These are phyloP conservation scores for Ditylenchus weischeri DNA, from an alignment of 2,888 invertebrate genomes.

Conservation along the genomic window DNA sequence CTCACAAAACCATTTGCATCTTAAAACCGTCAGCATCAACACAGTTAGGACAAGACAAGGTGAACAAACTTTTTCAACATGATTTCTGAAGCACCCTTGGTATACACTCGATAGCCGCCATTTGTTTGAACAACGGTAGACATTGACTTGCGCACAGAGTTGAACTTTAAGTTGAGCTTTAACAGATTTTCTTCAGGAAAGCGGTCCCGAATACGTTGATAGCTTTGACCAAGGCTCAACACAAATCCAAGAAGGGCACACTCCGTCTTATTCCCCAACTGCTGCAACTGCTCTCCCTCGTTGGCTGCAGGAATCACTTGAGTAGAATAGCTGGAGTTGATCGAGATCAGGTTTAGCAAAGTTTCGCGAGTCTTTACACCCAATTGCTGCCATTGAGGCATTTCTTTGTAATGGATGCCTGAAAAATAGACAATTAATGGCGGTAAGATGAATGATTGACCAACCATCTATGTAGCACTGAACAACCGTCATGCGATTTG, in stretches of 20 bases:
- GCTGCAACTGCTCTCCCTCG: slow-evolving; percentile 79
- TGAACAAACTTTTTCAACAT: slow-evolving; percentile 60
- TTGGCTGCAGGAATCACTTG: slow-evolving; percentile 72
- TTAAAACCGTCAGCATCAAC: no score
- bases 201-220: slow-evolving; percentile 84
- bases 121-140: slow-evolving; percentile 73
- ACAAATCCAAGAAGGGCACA: slow-evolving; percentile 95
- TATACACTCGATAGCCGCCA: slow-evolving; percentile 63
- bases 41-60: no score
- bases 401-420: slow-evolving; percentile 52
- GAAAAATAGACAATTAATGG: background rate
- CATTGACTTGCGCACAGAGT: slow-evolving; percentile 97
- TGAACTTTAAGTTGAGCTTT: slow-evolving; percentile 78
- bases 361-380: slow-evolving; percentile 78
- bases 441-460: background rate
- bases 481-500: slow-evolving; percentile 65
- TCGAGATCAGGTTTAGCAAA: slow-evolving; percentile 79
- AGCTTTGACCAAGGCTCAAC: slow-evolving; percentile 80
- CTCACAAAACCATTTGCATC: slow-evolving; percentile 46
- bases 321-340: slow-evolving; percentile 96
- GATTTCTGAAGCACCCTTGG: slow-evolving; percentile 65
- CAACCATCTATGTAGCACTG: slow-evolving; percentile 64
- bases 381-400: slow-evolving; percentile 75
- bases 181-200: slow-evolving; percentile 54
- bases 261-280: slow-evolving; percentile 99